These are phyloP conservation scores for Myopa tessellatipennis DNA, from an alignment of 2,888 invertebrate species.

Conservation along the genomic window DNA sequence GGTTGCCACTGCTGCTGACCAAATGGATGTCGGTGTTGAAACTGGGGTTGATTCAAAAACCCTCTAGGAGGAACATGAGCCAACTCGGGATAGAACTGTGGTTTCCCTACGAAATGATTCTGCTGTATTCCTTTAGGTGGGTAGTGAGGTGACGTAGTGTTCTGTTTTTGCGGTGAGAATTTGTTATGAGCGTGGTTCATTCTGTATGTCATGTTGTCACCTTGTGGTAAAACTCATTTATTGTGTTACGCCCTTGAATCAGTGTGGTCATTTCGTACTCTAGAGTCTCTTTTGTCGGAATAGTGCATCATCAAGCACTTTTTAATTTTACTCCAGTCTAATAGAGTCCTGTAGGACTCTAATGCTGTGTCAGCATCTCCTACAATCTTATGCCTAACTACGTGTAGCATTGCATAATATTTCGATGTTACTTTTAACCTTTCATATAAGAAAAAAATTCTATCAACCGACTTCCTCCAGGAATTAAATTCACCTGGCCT, in stretches of 20 bases:
- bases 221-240: neutral
- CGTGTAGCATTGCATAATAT: neutral
- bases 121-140: no score
- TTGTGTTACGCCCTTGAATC: neutral
- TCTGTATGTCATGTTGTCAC: neutral
- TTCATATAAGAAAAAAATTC: no score
- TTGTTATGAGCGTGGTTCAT: no score
- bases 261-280: neutral
- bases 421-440: neutral
- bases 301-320: neutral
- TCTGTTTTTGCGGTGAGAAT: no score
- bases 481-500: no score
- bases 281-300: neutral
- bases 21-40: neutral
- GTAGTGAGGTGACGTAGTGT: no score
- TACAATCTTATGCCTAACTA: neutral
- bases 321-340: neutral
- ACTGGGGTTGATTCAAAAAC: neutral
- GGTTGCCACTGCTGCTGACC: neutral
- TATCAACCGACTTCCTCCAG: no score
- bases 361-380: conserved; percentile 3
- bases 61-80: no score
- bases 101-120: no score
- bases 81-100: no score
- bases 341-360: neutral